Evolutionary conservation across 2,113 vertebrate species (phyloP), one percentile per base, ranked within the genome.

Genomic region (Brienomyrus longianalis): DNA sequence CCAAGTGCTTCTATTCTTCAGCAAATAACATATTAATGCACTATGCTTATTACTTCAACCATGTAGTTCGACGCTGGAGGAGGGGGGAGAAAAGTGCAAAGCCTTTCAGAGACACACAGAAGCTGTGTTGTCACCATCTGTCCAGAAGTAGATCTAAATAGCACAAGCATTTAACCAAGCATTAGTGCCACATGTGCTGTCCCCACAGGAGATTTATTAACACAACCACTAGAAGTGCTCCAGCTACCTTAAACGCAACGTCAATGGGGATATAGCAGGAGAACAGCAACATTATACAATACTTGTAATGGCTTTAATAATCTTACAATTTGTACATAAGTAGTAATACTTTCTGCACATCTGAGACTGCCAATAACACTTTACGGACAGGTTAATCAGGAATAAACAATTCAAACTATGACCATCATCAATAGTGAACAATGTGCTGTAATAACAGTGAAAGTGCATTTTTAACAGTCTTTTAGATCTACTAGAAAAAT

Each of bases 101-200:
- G 19, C 27, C 43, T 89, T 45, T 59, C 15, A 87, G 43, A 90
- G 83, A 90, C 13, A 15, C 47, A 51, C 50, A 86, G 70, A 59
- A 91, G 80, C 51, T 86, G 86, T 80, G 84, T 90, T 91, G 87
- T 52, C 19, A 84, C 92, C 92, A 95, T 94, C 94, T 94, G 93
- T 92, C 91, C 90, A 87, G 91, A 91, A 91, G 91, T 88, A 92
- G 92, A 92, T 91, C 91, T 91, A 92, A 92, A 94, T 91, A 94
- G 90, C 92, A 89, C 80, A 92, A 80, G 86, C 90, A 86, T 93
- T 94, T 92, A 92, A 91, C 90, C 90, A 92, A 92, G 91, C 92
- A 91, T 92, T 92, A 94, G 90, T 59, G 62, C 70, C 92, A 90
- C 92, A 91, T 89, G 89, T 88, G 43, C 8, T 35, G 48, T 62